phyloP scores from a whole-genome alignment of 2,113 vertebrate species.

The Amblyopsis rosae region DNA sequence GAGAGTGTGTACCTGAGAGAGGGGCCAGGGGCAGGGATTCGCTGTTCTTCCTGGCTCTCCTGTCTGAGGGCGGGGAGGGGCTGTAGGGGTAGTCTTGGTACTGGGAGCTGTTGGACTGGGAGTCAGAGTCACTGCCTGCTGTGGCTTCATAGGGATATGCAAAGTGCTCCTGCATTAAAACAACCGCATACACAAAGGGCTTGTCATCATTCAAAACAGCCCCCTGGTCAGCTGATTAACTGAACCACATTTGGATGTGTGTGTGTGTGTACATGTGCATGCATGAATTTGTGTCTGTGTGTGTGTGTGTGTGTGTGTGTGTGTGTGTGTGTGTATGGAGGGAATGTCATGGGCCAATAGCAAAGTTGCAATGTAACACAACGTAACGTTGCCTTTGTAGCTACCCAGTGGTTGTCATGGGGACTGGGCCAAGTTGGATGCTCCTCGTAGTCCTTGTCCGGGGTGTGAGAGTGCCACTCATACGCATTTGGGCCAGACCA shows the following conservation, averaged over 20 bases:
- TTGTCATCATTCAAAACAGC: too few species aligned
- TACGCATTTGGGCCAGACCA: constrained; percentile 74
- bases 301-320: too few species aligned
- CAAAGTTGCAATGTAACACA: background rate
- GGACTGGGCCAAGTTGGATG: constrained; percentile 49
- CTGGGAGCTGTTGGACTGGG: constrained; percentile 74
- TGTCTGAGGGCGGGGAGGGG: constrained; percentile 64
- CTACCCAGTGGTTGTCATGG: constrained; percentile 65
- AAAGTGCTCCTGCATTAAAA: constrained; percentile 56
- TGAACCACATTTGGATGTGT: too few species aligned
- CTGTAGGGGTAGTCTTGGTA: constrained; percentile 72
- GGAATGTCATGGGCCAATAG: background rate
- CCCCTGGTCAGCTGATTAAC: background rate
- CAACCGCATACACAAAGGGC: background rate
- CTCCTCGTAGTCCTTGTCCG: constrained; percentile 54
- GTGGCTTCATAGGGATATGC: constrained; percentile 39
- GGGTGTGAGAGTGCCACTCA: constrained; percentile 64
- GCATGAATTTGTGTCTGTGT: too few species aligned
- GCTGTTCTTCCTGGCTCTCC: constrained; percentile 34
- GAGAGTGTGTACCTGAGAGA: constrained; percentile 65
- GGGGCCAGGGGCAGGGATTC: constrained; percentile 55
- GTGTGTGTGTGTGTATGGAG: background rate
- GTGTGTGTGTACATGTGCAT: background rate
- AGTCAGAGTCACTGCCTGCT: constrained; percentile 76
- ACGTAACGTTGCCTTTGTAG: constrained; percentile 22